Conservation (phyloP, 2,888 invertebrate species). For the Hoplodrina blanda region DNA sequence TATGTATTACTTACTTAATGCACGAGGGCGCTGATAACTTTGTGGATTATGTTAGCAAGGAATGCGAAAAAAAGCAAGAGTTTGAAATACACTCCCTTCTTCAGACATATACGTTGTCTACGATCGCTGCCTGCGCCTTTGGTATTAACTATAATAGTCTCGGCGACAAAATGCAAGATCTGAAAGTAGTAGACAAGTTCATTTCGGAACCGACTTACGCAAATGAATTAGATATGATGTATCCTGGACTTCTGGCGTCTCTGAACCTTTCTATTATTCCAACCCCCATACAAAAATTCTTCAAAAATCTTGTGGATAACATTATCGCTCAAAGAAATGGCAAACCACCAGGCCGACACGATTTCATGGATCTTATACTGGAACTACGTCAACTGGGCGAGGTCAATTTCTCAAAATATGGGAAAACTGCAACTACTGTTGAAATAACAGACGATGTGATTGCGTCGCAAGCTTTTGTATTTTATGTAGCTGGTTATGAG, state of each 20-base stretch:
- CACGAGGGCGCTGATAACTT: slow-evolving; percentile 70
- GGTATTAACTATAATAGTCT: slow-evolving; percentile 70
- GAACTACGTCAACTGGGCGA: slow-evolving; percentile 70
- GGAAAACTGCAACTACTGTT: slow-evolving; percentile 49
- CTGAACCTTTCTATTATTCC: slow-evolving; percentile 70
- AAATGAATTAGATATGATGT: slow-evolving; percentile 72
- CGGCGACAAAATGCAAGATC: slow-evolving; percentile 50
- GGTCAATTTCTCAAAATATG: slow-evolving; percentile 61
- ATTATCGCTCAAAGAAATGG: slow-evolving; percentile 71
- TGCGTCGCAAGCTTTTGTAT: slow-evolving; percentile 82
- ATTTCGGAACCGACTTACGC: slow-evolving; percentile 49
- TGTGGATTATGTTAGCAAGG: slow-evolving; percentile 58
- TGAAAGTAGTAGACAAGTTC: slow-evolving; percentile 57
- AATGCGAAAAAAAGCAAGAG: slow-evolving; percentile 58
- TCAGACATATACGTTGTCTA: slow-evolving; percentile 70
- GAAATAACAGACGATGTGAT: slow-evolving; percentile 75
- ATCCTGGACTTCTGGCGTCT: slow-evolving; percentile 71
- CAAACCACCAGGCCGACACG: slow-evolving; percentile 68
- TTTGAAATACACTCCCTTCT: slow-evolving; percentile 66
- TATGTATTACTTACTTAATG: slow-evolving; percentile 75
- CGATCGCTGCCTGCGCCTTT: slow-evolving; percentile 73
- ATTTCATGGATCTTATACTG: slow-evolving; percentile 77
- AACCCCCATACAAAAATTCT: slow-evolving; percentile 61
- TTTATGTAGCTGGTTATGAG: slow-evolving; percentile 85
- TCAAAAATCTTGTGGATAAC: slow-evolving; percentile 67